A percentile compares a stretch with the other conserved stretches of the same genome.
Evolutionary conservation across 2,888 invertebrate genomes (phyloP).

Genomic region (Labia minor): DNA sequence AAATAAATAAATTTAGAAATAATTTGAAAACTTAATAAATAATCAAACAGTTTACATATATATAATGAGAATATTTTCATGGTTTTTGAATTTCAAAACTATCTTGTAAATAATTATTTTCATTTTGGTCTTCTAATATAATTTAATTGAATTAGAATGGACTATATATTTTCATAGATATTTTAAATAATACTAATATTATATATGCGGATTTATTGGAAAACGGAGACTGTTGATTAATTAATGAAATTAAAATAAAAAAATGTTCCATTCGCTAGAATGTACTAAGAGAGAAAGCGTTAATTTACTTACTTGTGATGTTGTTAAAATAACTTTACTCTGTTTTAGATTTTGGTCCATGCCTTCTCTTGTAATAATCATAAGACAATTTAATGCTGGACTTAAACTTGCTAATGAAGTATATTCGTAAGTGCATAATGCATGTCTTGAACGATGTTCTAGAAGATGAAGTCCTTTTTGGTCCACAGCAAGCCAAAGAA

Average conservation of each 20-base stretch:
- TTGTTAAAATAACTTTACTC: conserved; percentile 86
- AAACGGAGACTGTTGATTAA: too few relatives aligned
- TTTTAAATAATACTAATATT: not conserved
- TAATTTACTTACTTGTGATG: conserved; percentile 58
- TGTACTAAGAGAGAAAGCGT: too few relatives aligned
- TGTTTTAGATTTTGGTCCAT: conserved; percentile 84
- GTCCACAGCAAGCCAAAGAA: conserved; percentile 86
- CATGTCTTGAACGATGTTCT: conserved; percentile 76
- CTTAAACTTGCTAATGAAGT: conserved; percentile 80
- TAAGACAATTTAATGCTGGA: conserved; percentile 80
- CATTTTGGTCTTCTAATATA: too few relatives aligned
- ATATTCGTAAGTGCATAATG: conserved; percentile 85
- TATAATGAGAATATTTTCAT: not conserved
- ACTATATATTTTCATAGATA: not conserved
- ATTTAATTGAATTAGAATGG: too few relatives aligned
- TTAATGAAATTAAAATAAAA: too few relatives aligned
- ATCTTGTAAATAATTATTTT: too few relatives aligned
- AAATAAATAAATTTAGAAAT: conserved; percentile 15
- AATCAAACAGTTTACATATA: not conserved
- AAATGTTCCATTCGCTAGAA: too few relatives aligned
- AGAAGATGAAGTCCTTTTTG: conserved; percentile 82
- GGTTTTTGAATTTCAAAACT: not conserved
- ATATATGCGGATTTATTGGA: too few relatives aligned
- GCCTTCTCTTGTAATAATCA: conserved; percentile 70
- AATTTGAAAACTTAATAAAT: not conserved